These are phyloP conservation scores for Columbina picui DNA, from an alignment of 2,113 vertebrate genomes.

Conservation along the genomic window DNA sequence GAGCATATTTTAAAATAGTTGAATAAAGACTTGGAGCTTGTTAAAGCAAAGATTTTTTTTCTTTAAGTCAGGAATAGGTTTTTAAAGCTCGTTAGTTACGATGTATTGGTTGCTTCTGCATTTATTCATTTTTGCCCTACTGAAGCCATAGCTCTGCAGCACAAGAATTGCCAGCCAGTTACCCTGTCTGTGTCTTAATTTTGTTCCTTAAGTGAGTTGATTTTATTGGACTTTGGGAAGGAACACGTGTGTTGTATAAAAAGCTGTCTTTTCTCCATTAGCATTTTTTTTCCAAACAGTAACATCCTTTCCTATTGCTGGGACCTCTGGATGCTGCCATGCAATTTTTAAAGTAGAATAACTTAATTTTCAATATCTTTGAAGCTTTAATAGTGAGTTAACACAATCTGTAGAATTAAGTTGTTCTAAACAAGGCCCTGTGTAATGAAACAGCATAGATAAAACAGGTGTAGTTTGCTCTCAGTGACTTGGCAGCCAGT, in stretches of 20 bases:
- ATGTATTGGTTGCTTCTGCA: not conserved
- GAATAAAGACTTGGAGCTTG: not conserved
- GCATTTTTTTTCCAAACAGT: not conserved
- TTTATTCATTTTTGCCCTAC: not conserved
- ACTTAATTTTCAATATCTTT: not conserved
- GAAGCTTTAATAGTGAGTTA: not conserved
- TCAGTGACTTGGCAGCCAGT: not conserved
- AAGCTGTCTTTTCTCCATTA: not conserved
- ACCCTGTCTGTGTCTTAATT: not conserved
- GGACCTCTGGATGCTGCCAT: not conserved
- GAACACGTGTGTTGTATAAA: not conserved
- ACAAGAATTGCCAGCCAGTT: not conserved
- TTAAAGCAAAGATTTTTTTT: not conserved
- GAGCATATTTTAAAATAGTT: not conserved
- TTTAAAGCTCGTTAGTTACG: not conserved
- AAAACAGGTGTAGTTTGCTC: not conserved
- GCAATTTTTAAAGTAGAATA: not conserved
- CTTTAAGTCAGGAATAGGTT: not conserved
- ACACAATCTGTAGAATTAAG: not conserved
- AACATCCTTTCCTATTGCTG: not conserved
- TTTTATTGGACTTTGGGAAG: not conserved
- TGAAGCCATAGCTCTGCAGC: not conserved
- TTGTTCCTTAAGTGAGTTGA: not conserved
- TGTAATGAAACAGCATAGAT: not conserved
- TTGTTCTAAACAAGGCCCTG: not conserved